Evolutionary conservation across 2,113 vertebrate species (phyloP), one percentile per base, ranked within the genome.

Genomic region (Campylomormyrus numenius): DNA sequence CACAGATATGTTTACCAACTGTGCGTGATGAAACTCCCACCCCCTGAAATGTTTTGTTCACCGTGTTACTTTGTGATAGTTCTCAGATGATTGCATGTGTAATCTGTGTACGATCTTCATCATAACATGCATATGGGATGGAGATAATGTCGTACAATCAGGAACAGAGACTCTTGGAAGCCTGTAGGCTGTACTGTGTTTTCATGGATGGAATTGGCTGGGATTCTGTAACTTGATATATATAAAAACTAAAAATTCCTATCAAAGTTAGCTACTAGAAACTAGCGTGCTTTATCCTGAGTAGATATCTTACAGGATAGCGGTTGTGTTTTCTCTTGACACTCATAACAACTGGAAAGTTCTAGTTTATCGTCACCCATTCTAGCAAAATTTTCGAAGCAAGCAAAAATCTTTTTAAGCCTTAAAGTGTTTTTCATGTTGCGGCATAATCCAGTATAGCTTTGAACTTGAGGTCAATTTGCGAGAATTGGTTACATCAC

Each of bases 41-140:
- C 74, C 74, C n/a, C 74, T 39, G 35, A 80, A 80, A 80, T 80
- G 74, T 80, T 80, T 80, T 80, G 74, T 39, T 80, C 74, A 27
- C 35, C 35, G 35, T 80, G 74, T 39, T 80, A 80, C 74, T 80
- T 80, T 70, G 62, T 70, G 62, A 70, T 70, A 3, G 2, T 31
- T 70, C 27, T 70, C 62, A 27, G 62, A 70, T 70, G 62, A 31
- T 70, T 70, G n/a, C 27, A 66, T 70, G 62, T 27, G n/a, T 31
- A 70, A 80, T 80, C 74, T 80, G 74, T 19, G 31, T 42, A 80
- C 15, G 1, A 80, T 42, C 74, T 80, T 80, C 74, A 80, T 39
- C 74, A 80, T 42, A 80, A 42, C 74, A 80, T 80, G 74, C 31
- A 80, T 39, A 80, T 80, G 17, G 74, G 31, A 42, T 80, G n/a